These are phyloP conservation scores for Andrena praecox DNA, from an alignment of 2,888 invertebrate genomes.

Conservation along the genomic window DNA sequence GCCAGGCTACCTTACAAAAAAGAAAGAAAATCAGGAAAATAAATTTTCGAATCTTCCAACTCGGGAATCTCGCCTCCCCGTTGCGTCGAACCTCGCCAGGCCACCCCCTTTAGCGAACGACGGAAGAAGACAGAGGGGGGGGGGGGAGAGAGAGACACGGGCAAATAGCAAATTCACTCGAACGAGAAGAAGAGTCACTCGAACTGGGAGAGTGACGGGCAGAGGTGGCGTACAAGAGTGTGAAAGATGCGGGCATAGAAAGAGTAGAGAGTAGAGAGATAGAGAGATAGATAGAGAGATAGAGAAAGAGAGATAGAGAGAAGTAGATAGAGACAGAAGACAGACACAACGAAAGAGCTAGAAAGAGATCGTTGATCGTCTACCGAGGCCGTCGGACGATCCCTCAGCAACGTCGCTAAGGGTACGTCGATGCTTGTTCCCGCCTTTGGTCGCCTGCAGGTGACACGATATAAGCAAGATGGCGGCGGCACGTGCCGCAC, in stretches of 20 bases:
- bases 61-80: not conserved
- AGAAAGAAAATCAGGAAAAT: no score
- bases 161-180: constrained; percentile 12
- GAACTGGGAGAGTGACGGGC: constrained; percentile 40
- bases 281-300: constrained; percentile 67
- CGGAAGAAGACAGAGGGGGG: constrained; percentile 30
- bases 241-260: constrained; percentile 22
- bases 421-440: constrained; percentile 83
- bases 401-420: constrained; percentile 85
- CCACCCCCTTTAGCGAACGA: constrained; percentile 20
- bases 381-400: constrained; percentile 85
- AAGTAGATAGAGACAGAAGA: constrained; percentile 57
- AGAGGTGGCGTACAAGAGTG: constrained; percentile 36
- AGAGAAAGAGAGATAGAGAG: constrained; percentile 38
- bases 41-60: no score
- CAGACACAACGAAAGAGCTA: constrained; percentile 67
- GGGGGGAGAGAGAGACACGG: not conserved
- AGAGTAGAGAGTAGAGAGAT: constrained; percentile 59
- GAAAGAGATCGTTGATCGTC: constrained; percentile 77
- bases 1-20: not conserved
- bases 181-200: constrained; percentile 28
- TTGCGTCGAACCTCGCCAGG: constrained; percentile 4
- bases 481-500: constrained; percentile 97
- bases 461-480: constrained; percentile 97
- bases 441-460: constrained; percentile 85